A percentile compares a stretch with the other conserved stretches of the same genome.
These are phyloP conservation scores for Isichthys henryi DNA, from an alignment of 2,113 vertebrate species.

Conservation along the genomic window DNA sequence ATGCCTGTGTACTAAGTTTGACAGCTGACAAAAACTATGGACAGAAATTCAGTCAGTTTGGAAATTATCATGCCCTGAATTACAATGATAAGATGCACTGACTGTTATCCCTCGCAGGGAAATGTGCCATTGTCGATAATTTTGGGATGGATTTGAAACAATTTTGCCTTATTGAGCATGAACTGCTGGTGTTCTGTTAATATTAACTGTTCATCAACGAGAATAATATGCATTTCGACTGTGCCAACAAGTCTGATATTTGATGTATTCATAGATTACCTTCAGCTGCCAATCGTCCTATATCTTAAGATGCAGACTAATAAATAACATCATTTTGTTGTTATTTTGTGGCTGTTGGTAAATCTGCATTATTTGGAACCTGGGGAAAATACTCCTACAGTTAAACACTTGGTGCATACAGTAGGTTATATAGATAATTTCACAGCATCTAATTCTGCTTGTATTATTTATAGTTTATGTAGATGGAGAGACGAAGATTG, in stretches of 20 bases:
- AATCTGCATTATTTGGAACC: neutral
- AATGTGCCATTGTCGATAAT: neutral
- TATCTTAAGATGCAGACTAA: neutral
- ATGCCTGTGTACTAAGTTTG: neutral
- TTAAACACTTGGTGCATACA: neutral
- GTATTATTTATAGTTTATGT: neutral
- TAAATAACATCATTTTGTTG: neutral
- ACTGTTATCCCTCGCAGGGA: neutral
- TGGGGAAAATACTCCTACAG: neutral
- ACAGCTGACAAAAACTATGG: conserved; percentile 13
- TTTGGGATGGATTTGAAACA: neutral
- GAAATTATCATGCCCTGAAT: neutral
- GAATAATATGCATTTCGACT: neutral
- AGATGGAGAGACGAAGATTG: neutral
- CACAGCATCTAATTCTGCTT: neutral
- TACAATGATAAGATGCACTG: neutral
- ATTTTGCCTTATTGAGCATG: neutral
- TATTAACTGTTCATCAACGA: neutral
- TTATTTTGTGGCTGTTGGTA: neutral
- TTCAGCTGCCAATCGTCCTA: neutral
- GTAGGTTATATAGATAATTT: neutral
- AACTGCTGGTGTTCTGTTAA: neutral
- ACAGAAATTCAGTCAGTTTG: neutral
- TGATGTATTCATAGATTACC: neutral
- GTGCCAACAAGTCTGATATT: neutral